Evolutionary conservation across 2,888 invertebrate species (phyloP).

Genomic region (Pimpla rufipes): DNA sequence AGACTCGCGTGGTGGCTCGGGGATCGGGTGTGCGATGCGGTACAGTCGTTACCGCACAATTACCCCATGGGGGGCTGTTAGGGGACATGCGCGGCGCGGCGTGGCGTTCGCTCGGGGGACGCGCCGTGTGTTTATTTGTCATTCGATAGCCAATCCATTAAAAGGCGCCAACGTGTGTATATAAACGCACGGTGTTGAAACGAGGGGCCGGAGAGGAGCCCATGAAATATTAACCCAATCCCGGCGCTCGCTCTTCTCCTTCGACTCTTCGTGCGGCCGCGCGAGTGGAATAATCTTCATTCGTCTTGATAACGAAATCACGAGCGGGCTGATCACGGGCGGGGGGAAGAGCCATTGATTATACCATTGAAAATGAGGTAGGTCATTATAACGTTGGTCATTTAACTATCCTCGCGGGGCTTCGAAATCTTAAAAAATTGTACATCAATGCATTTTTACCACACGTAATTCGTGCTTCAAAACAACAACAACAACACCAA

Average conservation of each 20-base stretch:
- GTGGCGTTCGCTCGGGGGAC: no score
- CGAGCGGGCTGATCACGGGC: neutral
- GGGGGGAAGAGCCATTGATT: constrained; percentile 24
- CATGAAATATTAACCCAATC: constrained; percentile 68
- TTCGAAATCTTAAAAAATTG: neutral
- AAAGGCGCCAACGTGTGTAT: constrained; percentile 63
- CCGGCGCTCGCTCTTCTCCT: constrained; percentile 20
- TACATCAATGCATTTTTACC: no score
- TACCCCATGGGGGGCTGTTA: constrained; percentile 78
- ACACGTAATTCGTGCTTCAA: no score
- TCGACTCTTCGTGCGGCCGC: neutral
- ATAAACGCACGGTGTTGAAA: constrained; percentile 15
- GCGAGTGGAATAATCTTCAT: constrained; percentile 60
- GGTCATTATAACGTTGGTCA: neutral
- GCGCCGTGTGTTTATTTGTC: constrained; percentile 72
- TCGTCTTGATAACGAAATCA: constrained; percentile 58
- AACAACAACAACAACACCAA: no score
- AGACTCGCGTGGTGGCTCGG: constrained; percentile 46
- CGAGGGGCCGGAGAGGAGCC: constrained; percentile 30
- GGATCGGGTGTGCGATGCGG: neutral
- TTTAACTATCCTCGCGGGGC: neutral
- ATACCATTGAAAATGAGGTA: constrained; percentile 37
- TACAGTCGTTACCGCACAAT: constrained; percentile 75
- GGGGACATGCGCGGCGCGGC: constrained; percentile 56
- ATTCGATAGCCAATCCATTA: constrained; percentile 76